A percentile compares a stretch with the other conserved stretches of the same genome.
Conservation (phyloP, 2,888 invertebrate species). For the Lysandra coridon region DNA sequence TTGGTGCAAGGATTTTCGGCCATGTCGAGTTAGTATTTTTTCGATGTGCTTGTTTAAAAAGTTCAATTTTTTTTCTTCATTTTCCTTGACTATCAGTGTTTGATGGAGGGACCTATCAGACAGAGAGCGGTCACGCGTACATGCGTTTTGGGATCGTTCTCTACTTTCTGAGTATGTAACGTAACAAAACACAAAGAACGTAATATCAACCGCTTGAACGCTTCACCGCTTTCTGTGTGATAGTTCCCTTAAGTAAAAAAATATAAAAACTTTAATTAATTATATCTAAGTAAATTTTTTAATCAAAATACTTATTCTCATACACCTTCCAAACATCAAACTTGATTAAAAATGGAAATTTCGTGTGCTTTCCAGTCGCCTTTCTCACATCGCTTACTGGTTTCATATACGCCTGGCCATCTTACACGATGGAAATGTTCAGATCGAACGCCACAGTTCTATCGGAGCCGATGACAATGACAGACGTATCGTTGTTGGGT, state of each 20-base stretch:
- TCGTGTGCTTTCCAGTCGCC: slow-evolving; percentile 52
- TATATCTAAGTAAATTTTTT: neutral
- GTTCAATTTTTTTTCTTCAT: neutral
- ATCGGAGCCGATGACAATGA: slow-evolving; percentile 54
- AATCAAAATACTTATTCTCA: neutral
- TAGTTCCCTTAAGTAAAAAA: too few relatives aligned
- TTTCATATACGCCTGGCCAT: slow-evolving; percentile 67
- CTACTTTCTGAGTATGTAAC: too few relatives aligned
- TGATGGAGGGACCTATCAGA: too few relatives aligned
- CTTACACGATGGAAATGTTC: slow-evolving; percentile 62
- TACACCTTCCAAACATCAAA: neutral
- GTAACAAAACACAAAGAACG: too few relatives aligned
- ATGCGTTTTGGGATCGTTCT: too few relatives aligned
- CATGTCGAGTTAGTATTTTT: slow-evolving; percentile 54
- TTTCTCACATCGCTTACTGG: slow-evolving; percentile 62
- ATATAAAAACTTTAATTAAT: too few relatives aligned
- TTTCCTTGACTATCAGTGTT: too few relatives aligned
- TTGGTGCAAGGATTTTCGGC: slow-evolving; percentile 54
- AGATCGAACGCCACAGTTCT: slow-evolving; percentile 62
- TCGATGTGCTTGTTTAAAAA: neutral
- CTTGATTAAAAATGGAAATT: neutral
- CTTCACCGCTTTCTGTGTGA: too few relatives aligned
- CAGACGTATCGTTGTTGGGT: slow-evolving; percentile 64
- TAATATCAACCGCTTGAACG: too few relatives aligned
- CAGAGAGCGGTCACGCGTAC: too few relatives aligned